phyloP scores from a whole-genome alignment of 2,797 vertebrate genomes.

The Nyctalus aviator region DNA sequence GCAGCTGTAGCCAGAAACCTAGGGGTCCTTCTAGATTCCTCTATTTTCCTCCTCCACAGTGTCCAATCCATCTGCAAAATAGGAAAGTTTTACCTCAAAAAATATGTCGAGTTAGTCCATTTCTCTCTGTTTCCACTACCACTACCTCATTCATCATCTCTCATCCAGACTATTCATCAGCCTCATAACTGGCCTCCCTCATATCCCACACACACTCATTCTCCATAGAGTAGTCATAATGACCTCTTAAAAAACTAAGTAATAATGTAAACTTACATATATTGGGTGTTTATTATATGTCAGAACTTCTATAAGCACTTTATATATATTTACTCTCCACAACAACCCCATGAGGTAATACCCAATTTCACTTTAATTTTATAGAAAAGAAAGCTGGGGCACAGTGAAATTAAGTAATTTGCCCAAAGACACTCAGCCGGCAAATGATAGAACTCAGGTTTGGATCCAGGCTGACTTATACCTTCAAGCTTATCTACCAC shows the following conservation, averaged over 20 bases:
- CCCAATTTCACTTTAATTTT: conserved; percentile 31
- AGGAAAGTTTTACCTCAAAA: conserved; percentile 8
- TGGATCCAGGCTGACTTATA: not conserved
- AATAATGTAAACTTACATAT: not conserved
- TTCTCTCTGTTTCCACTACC: not conserved
- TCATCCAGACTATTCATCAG: not conserved
- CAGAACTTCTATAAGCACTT: not conserved
- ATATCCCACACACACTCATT: not conserved
- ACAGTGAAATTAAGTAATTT: conserved; percentile 26
- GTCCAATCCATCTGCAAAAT: not conserved
- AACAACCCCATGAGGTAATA: conserved; percentile 37
- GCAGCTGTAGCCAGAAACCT: conserved; percentile 2
- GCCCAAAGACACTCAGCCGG: not conserved
- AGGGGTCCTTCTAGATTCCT: not conserved
- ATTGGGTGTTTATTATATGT: not conserved
- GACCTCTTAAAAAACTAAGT: not conserved
- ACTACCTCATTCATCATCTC: not conserved
- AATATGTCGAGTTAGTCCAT: not conserved
- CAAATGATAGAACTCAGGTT: conserved; percentile 9
- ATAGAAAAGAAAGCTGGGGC: not conserved
- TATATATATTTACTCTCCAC: not conserved
- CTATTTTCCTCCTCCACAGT: conserved; percentile 9
- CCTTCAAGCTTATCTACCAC: not conserved
- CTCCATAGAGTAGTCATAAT: not conserved
- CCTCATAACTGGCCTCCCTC: not conserved